Evolutionary conservation across 2,888 invertebrate genomes (phyloP).

Genomic region (Hirtodrosophila alboralis): DNA sequence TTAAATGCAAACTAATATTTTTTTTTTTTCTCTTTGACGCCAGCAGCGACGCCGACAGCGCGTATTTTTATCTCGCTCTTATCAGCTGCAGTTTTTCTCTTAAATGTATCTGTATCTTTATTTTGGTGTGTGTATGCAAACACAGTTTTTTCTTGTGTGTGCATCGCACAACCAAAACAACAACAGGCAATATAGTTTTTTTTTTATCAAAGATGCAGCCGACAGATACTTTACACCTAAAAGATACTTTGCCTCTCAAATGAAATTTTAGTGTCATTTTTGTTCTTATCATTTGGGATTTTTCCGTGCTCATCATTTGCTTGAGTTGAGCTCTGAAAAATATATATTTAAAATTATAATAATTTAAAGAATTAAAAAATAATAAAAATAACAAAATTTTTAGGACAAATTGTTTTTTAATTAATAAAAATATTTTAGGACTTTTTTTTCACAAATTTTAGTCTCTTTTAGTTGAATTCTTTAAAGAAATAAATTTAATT

Average conservation of each 20-base stretch:
- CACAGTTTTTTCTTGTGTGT: conserved; percentile 13
- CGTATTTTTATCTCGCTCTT: conserved; percentile 18
- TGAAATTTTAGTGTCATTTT: conserved; percentile 22
- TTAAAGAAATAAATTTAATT: too few species aligned
- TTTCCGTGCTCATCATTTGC: conserved; percentile 33
- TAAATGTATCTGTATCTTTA: not conserved
- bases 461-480: too few species aligned
- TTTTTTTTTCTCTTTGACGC: conserved; percentile 7
- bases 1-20: conserved; percentile 27
- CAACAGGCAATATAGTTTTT: conserved; percentile 2
- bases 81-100: conserved; percentile 29
- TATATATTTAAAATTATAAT: too few species aligned
- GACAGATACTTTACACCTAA: conserved; percentile 11
- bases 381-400: too few species aligned
- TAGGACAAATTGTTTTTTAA: too few species aligned
- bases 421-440: too few species aligned
- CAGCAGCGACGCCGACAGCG: conserved; percentile 1
- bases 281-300: conserved; percentile 40
- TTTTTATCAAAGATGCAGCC: conserved; percentile 12
- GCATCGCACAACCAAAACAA: conserved; percentile 11
- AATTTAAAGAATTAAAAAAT: too few species aligned
- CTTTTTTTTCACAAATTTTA: too few species aligned
- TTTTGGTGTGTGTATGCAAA: conserved; percentile 21
- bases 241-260: conserved; percentile 1
- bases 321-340: conserved; percentile 2